These are phyloP conservation scores for Drosophila flavopinicola DNA, from an alignment of 2,888 invertebrate species.

Conservation along the genomic window DNA sequence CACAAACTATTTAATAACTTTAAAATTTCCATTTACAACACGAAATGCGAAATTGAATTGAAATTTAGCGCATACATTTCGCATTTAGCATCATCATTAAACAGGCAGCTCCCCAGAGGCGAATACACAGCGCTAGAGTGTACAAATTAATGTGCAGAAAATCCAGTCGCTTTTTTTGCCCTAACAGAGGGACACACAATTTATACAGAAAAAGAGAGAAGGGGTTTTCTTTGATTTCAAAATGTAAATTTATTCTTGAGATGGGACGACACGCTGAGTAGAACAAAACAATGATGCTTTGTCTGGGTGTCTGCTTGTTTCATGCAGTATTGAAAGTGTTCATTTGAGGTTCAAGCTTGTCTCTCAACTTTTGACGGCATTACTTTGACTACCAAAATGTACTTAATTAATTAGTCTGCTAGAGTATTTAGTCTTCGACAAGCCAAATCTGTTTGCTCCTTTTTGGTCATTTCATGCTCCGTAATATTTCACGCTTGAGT, in stretches of 20 bases:
- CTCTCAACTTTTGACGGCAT: no score
- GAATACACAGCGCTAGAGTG: constrained; percentile 9
- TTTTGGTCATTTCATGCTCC: constrained; percentile 82
- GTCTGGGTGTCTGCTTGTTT: no score
- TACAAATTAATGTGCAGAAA: constrained; percentile 11
- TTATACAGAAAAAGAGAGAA: no score
- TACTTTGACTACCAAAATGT: neutral
- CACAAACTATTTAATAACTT: neutral
- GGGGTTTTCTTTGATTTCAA: no score
- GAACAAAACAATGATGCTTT: no score
- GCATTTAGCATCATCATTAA: constrained; percentile 12
- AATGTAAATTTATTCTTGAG: no score
- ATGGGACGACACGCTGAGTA: no score
- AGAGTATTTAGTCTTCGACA: constrained; percentile 8
- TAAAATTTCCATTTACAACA: neutral
- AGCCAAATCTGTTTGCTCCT: constrained; percentile 1
- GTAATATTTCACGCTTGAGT: constrained; percentile 70
- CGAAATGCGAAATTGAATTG: neutral
- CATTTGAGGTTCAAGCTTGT: no score
- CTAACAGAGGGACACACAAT: neutral
- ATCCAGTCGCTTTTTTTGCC: constrained; percentile 9
- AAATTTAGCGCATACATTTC: constrained; percentile 10
- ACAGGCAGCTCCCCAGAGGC: neutral
- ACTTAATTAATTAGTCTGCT: neutral
- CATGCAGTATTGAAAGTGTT: no score